Evolutionary conservation across 2,113 vertebrate genomes (phyloP).

Genomic region (Ameiurus melas): DNA sequence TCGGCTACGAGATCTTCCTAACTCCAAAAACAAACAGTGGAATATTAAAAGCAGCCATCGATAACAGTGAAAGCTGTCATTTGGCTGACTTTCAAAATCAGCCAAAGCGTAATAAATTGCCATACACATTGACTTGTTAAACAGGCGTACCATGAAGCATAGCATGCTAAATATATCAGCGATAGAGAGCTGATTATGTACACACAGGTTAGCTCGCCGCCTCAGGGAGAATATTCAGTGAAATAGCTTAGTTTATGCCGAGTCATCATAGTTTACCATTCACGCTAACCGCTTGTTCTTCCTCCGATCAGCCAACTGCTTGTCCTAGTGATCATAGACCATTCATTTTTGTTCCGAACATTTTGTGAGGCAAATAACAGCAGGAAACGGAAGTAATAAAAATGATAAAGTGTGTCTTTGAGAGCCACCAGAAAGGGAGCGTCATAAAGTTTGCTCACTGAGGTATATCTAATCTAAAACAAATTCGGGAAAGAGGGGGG

Average conservation of each 20-base stretch:
- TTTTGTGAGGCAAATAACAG: slow-evolving; percentile 12
- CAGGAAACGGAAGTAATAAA: slow-evolving; percentile 3
- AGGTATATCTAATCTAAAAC: slow-evolving; percentile 21
- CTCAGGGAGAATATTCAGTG: not conserved
- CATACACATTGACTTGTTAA: slow-evolving; percentile 5
- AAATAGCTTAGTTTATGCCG: slow-evolving; percentile 10
- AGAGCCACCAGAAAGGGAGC: not conserved
- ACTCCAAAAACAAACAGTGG: slow-evolving; percentile 48
- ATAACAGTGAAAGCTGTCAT: slow-evolving; percentile 34
- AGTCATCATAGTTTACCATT: slow-evolving; percentile 24
- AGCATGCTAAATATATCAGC: slow-evolving; percentile 14
- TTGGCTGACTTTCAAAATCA: slow-evolving; percentile 34
- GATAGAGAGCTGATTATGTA: slow-evolving; percentile 12
- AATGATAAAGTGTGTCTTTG: not conserved
- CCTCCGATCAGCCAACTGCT: not conserved
- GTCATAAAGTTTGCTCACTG: not conserved
- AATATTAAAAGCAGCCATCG: slow-evolving; percentile 50
- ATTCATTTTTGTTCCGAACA: slow-evolving; percentile 27
- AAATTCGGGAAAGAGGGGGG: not conserved
- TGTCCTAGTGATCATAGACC: slow-evolving; percentile 30
- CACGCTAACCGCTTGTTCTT: not conserved
- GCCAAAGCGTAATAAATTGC: slow-evolving; percentile 13
- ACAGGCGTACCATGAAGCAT: slow-evolving; percentile 5
- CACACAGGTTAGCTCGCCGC: slow-evolving; percentile 3
- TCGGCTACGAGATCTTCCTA: slow-evolving; percentile 2